Base-by-base conservation (phyloP, 2,113 vertebrate species). In the Zosterops borbonicus region DNA sequence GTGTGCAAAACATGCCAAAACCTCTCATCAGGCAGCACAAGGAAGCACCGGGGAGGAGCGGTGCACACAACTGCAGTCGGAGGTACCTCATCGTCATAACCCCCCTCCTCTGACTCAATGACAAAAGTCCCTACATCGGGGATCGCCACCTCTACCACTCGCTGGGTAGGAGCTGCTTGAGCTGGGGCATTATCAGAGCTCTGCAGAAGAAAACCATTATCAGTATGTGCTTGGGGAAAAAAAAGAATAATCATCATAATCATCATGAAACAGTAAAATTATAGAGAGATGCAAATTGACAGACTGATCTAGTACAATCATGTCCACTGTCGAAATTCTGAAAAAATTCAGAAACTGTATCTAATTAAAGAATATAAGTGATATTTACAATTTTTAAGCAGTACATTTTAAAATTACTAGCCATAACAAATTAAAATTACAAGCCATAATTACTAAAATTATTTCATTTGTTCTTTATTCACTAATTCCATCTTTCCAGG, bases 1-100 rank as follows among this genome's bases (percentile, higher is more conserved):
- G 70, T 89, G 95, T 94, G 93, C 95, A 97, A 97, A 81, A 87
- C 98, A 98, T 98, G 97, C 98, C 94, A 96, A 69, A 68, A 80
- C 37, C 39, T 95, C 87, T 89, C 58, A 86, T 75, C 95, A 95
- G 95, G 96, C 52, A 96, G 96, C 95, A 92, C 71, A 52, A 87
- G 65, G 59, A 86, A 97, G 97, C 97, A 92, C 97, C 77, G 5
- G 92, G 91, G 46, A 85, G 80, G 88, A 92, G 92, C 1, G 59
- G 95, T 94, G 97, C 96, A 93, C 73, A 97, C 87, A 39, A 71
- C 81, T 83, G 60, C 82, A 94, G 83, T 93, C 59, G 69, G 50
- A 96, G 92, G 98, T 99, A 99, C 99, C 99, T 99, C 98, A 46
- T 99, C 99, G 96, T 99, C 99, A 98, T 99, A 99, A 97, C 99